Percentiles rank a stretch among this genome's conserved stretches.
Evolutionary conservation across 1,140 invertebrate species (phyloP).

Genomic region (Bemisia tabaci): DNA sequence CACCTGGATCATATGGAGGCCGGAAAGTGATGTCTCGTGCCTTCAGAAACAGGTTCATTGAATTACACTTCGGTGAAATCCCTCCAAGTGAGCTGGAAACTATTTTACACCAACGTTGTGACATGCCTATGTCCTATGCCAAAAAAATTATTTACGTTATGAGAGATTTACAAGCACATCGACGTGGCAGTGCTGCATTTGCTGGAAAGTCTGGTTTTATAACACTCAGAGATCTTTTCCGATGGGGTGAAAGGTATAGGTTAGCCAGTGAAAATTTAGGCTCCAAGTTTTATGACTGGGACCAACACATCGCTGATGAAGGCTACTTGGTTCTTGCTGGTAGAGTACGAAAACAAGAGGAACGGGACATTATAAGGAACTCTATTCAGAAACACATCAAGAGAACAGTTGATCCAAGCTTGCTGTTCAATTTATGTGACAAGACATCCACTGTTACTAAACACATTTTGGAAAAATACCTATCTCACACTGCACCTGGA

Average conservation of each 20-base stretch:
- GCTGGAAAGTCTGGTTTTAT: slow-evolving; percentile 91
- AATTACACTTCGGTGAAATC: slow-evolving; percentile 94
- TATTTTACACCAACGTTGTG: slow-evolving; percentile 82
- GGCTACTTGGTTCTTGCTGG: slow-evolving; percentile 90
- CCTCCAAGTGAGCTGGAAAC: slow-evolving; percentile 72
- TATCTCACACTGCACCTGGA: slow-evolving; percentile 32
- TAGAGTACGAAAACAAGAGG: slow-evolving; percentile 75
- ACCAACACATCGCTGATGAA: slow-evolving; percentile 93
- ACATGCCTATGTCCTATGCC: slow-evolving; percentile 73
- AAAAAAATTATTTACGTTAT: slow-evolving; percentile 89
- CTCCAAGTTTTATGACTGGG: slow-evolving; percentile 76
- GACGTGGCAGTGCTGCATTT: slow-evolving; percentile 75
- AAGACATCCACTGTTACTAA: slow-evolving; percentile 61
- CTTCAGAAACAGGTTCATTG: slow-evolving; percentile 94
- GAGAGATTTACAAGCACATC: slow-evolving; percentile 64
- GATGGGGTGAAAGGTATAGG: slow-evolving; percentile 92
- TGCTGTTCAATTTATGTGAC: slow-evolving; percentile 49
- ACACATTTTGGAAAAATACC: slow-evolving; percentile 50
- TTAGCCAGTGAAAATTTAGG: slow-evolving; percentile 45
- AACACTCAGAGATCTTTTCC: slow-evolving; percentile 88
- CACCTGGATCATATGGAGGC: slow-evolving; percentile 91
- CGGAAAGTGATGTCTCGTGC: slow-evolving; percentile 88
- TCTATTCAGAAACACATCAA: slow-evolving; percentile 79
- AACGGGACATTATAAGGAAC: slow-evolving; percentile 55
- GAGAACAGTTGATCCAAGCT: slow-evolving; percentile 52